These are phyloP conservation scores for Tolypeutes matacus DNA, from an alignment of 2,797 vertebrate genomes.

Conservation along the genomic window DNA sequence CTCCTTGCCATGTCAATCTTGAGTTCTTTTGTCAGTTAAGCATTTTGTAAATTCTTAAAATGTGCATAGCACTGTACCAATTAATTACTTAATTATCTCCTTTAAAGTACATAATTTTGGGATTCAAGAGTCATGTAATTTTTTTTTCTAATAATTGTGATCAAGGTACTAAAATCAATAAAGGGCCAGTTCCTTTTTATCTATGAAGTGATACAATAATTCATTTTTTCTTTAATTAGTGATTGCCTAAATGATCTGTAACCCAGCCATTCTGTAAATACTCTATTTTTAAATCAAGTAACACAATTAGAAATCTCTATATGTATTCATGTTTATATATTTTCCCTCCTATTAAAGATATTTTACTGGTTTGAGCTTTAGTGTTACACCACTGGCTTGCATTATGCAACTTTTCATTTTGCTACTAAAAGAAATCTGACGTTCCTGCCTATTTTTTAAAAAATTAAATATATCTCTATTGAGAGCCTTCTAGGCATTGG, in stretches of 20 bases:
- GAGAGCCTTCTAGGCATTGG: background rate
- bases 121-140: background rate
- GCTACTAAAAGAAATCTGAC: background rate
- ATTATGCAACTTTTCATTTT: background rate
- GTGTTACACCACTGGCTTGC: background rate
- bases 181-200: background rate
- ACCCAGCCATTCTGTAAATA: background rate
- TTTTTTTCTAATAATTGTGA: background rate
- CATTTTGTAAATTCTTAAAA: background rate
- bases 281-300: background rate
- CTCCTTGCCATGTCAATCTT: background rate
- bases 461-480: background rate
- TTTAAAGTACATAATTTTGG: constrained; percentile 3
- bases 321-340: background rate
- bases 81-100: background rate
- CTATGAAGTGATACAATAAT: background rate
- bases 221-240: background rate
- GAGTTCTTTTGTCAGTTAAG: background rate
- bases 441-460: background rate
- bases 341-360: background rate
- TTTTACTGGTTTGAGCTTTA: background rate
- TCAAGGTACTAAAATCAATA: background rate
- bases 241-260: background rate
- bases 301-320: background rate
- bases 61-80: background rate